These are phyloP conservation scores for Tragelaphus imberbis DNA, from an alignment of 2,113 vertebrate species.

Conservation along the genomic window DNA sequence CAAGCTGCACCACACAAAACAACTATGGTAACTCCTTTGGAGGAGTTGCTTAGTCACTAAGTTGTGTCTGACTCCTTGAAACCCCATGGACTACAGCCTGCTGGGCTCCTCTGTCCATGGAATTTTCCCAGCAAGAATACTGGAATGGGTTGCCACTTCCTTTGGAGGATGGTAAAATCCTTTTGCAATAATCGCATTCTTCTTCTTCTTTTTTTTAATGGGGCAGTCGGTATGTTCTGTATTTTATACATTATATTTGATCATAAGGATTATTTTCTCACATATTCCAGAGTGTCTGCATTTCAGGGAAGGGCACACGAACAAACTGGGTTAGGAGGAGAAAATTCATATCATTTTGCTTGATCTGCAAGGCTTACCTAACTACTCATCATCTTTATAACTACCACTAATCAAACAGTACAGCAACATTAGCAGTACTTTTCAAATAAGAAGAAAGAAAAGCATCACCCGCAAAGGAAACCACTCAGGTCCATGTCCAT, in stretches of 20 bases:
- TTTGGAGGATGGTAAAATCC: background rate
- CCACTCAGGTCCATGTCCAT: background rate
- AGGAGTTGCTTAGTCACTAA: background rate
- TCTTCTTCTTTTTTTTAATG: background rate
- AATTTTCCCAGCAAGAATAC: background rate
- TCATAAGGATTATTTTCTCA: background rate
- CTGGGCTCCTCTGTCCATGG: background rate
- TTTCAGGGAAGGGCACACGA: background rate
- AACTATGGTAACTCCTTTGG: background rate
- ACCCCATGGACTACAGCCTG: background rate
- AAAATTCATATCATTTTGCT: background rate
- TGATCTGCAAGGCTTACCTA: background rate
- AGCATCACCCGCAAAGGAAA: background rate
- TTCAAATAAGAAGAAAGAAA: constrained; percentile 3
- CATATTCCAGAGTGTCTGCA: background rate
- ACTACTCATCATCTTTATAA: background rate
- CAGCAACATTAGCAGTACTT: background rate
- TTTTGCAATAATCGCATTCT: background rate
- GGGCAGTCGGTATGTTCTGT: background rate
- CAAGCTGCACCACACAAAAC: background rate
- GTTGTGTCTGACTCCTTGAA: background rate
- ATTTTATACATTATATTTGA: background rate
- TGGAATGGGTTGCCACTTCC: background rate
- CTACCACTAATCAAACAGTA: background rate
- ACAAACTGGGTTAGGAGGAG: background rate